Base-by-base conservation (phyloP, 2,797 vertebrate species). In the Gobionotothen gibberifrons region DNA sequence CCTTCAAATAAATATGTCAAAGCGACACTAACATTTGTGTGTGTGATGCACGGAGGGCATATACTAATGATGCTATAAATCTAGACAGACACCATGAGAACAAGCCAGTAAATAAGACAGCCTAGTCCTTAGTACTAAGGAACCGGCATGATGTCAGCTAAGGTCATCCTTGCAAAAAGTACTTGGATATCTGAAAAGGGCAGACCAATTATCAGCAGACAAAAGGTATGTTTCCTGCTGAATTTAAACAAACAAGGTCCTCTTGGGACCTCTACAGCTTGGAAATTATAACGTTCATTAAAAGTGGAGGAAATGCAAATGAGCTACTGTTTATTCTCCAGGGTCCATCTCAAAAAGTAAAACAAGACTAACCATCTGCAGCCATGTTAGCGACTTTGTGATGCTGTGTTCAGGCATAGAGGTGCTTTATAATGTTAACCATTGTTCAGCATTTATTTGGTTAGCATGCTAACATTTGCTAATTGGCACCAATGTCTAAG, bases 1-100 rank as follows among this genome's bases (percentile, higher is more conserved):
- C 66, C 46, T 44, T 69, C 51, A 53, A 59, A 68, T 65, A 58
- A 74, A 78, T 22, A 47, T 71, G 78, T 82, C 76, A 73, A 64
- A 67, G 60, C 47, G 43, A 51, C 58, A 44, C 53, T 65, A 56
- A 51, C 61, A 74, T 59, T 44, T 54, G 67, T 69, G 68, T 72
- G 61, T 13, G 29, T 15, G 44, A 40, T 59, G 63, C 59, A 15
- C 43, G 0, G 1, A 62, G 52, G 81, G 66, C 44, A 51, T 58
- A 48, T 6, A 43, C 42, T 43, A 62, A 75, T 75, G 59, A 55
- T 51, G 58, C n/a, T 43, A 17, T 42, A 19, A 47, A 47, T 47
- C 53, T 9, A 51, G 40, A 61, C 43, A 32, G 51, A 63, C 58
- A 42, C 40, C 26, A 9, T n/a, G 3, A 5, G 15, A 40, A n/a